Conservation (phyloP, 2,888 invertebrate genomes). For the Masnerella sp. region DNA sequence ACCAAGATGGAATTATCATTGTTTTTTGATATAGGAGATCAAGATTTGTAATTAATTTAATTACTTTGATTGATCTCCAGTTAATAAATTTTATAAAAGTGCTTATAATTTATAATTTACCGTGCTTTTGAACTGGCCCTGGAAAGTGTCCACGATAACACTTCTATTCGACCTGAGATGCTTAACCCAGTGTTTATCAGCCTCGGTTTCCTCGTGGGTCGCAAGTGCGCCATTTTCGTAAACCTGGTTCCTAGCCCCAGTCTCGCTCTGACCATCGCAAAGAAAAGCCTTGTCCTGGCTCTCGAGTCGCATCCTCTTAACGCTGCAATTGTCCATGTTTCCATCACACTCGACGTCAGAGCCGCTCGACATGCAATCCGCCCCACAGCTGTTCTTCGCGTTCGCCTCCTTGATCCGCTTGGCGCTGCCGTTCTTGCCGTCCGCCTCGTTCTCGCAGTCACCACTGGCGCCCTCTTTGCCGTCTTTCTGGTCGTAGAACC, state of each 20-base stretch:
- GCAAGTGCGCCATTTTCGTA: constrained; percentile 72
- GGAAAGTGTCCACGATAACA: constrained; percentile 81
- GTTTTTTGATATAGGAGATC: constrained; percentile 67
- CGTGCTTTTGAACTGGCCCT: constrained; percentile 83
- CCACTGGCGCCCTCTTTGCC: constrained; percentile 77
- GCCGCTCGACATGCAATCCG: constrained; percentile 70
- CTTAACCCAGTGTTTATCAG: constrained; percentile 80
- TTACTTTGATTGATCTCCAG: constrained; percentile 13
- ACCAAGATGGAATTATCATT: constrained; percentile 66
- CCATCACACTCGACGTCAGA: constrained; percentile 73
- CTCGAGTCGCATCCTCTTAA: constrained; percentile 76
- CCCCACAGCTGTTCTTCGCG: constrained; percentile 69
- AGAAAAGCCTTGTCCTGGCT: constrained; percentile 76
- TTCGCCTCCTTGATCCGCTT: constrained; percentile 79
- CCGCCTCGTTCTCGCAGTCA: constrained; percentile 74
- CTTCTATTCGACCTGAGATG: constrained; percentile 80
- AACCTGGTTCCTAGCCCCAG: constrained; percentile 62
- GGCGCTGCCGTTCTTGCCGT: constrained; percentile 75
- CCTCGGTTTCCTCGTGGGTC: constrained; percentile 75
- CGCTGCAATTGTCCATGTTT: constrained; percentile 75
- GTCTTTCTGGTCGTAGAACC: constrained; percentile 79
- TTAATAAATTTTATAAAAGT: no score
- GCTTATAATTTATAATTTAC: no score
- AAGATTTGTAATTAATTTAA: constrained; percentile 40
- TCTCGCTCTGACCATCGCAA: constrained; percentile 65